Base-by-base conservation (phyloP, 2,888 invertebrate species). In the Diaperis boleti region DNA sequence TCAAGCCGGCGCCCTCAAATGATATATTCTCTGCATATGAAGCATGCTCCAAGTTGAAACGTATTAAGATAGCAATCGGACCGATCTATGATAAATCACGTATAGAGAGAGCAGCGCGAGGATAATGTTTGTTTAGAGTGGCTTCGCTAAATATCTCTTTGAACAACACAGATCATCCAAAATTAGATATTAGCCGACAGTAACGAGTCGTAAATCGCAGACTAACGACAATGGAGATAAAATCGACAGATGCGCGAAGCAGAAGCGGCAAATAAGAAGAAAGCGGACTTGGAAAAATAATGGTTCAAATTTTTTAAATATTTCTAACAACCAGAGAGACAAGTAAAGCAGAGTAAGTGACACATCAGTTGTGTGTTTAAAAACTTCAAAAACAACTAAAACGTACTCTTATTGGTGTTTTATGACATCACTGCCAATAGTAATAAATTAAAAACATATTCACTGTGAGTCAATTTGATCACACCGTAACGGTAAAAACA, bases 161-260 rank as follows among this genome's bases (percentile, higher is more conserved):
- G 20, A 35, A 45, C 47, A 37, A 50, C 57, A 52, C 62, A 50
- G 57, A 62, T 62, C 62, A 67, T 64, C 64, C 62, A 60, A 71
- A 71, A 69, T 71, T 69, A 68, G 62, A 65, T 67, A 67, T 68
- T 54, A 59, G 55, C 35, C 52, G 62, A 65, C 63, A 67, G 63
- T 68, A 65, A 50, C 39, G 56, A 57, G 49, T 69, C 70, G 68
- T 72, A 72, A 69, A 72, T 70, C 68, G 61, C 59, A 10, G 59
- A 47, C 65, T 71, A 73, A 73, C 72, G 70, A 64, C 64, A 66
- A 56, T 50, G 37, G 42, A 66, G 73, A 73, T 73, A 72, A 70
- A 68, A 73, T 73, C 73, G 54, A 68, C 54, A 69, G 71, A 70
- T 70, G 61, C 63, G 67, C 65, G 20, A 29, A 44, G 54, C 61